A percentile compares a stretch with the other conserved stretches of the same genome.
Evolutionary conservation across 2,113 vertebrate genomes (phyloP).

Genomic region (Fregetta grallaria): DNA sequence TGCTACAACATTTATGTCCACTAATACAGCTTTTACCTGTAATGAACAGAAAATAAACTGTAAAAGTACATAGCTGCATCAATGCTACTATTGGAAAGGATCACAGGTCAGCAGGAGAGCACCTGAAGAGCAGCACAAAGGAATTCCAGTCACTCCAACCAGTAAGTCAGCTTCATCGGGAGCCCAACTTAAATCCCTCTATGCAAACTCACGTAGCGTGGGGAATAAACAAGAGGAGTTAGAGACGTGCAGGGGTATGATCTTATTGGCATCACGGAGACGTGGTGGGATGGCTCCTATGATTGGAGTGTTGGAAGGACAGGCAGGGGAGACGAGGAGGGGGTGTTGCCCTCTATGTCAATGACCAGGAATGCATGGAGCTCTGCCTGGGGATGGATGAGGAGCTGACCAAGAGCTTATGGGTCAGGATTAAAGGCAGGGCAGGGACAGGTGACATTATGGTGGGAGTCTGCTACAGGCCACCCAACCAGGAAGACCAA

Average conservation of each 20-base stretch:
- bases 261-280: too few species aligned
- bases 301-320: not conserved
- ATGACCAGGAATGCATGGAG: not conserved
- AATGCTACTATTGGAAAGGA: not conserved
- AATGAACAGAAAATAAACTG: not conserved
- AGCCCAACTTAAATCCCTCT: too few species aligned
- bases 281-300: not conserved
- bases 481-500: too few species aligned
- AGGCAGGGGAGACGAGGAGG: not conserved
- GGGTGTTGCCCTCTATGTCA: not conserved
- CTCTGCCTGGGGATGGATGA: not conserved
- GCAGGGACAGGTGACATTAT: too few species aligned
- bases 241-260: too few species aligned
- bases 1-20: not conserved
- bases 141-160: not conserved
- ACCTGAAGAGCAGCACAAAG: not conserved
- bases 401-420: too few species aligned
- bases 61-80: not conserved
- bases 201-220: not conserved
- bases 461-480: too few species aligned
- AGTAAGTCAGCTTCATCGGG: too few species aligned
- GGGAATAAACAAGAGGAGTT: too few species aligned
- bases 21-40: not conserved
- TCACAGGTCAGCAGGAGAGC: not conserved
- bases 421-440: too few species aligned